A percentile compares a stretch with the other conserved stretches of the same genome.
These are phyloP conservation scores for Gasterosteus aculeatus DNA, from an alignment of 2,113 vertebrate genomes.

Conservation along the genomic window DNA sequence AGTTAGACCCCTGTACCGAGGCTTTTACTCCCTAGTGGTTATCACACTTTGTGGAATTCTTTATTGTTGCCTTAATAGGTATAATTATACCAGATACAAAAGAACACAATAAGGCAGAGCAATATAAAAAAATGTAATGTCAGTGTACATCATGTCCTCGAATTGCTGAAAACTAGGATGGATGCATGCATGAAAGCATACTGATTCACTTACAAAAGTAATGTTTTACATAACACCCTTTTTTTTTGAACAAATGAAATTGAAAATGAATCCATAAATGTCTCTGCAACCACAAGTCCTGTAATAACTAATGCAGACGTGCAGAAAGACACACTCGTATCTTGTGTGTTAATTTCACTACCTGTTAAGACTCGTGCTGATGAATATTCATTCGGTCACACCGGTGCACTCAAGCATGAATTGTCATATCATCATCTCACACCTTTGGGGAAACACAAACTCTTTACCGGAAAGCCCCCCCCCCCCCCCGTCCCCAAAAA, in stretches of 20 bases:
- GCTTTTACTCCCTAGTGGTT: constrained; percentile 24
- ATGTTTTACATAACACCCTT: background rate
- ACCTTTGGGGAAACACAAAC: constrained; percentile 38
- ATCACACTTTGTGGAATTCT: constrained; percentile 23
- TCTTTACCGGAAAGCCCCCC: no score
- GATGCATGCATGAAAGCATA: background rate
- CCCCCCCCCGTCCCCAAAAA: constrained; percentile 8
- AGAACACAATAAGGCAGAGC: background rate
- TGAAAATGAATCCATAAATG: background rate
- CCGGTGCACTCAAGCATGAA: constrained; percentile 19
- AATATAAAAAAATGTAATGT: constrained; percentile 3
- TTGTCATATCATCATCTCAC: constrained; percentile 41
- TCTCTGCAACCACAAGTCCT: background rate
- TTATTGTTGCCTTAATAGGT: constrained; percentile 26
- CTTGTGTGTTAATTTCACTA: constrained; percentile 1
- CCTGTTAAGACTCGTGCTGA: constrained; percentile 31
- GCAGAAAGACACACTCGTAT: constrained; percentile 4
- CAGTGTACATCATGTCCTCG: background rate
- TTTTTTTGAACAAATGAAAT: constrained; percentile 3
- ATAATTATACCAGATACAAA: constrained; percentile 12
- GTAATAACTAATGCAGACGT: constrained; percentile 12
- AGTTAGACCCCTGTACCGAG: background rate
- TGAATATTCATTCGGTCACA: constrained; percentile 55
- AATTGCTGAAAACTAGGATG: background rate
- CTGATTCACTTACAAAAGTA: background rate